A percentile compares a stretch with the other conserved stretches of the same genome.
phyloP scores from a whole-genome alignment of 2,113 vertebrate species.

The Mormyrus iriodes region DNA sequence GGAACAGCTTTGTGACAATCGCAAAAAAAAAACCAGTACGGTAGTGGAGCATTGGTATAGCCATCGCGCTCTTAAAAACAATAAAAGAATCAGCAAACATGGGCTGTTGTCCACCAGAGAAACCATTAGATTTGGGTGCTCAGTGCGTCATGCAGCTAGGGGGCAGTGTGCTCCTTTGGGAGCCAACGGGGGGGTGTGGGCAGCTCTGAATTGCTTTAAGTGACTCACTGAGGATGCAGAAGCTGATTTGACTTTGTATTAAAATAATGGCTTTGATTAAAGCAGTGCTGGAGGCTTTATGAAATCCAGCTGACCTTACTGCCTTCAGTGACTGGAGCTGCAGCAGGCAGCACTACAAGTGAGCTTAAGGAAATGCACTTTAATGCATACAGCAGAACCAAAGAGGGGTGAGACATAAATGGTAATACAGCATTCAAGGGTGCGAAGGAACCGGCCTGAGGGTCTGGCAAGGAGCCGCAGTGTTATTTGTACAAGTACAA shows the following conservation, averaged over 20 bases:
- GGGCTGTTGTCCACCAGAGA: neutral
- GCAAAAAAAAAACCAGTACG: neutral
- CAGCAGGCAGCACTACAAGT: neutral
- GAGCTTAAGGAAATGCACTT: neutral
- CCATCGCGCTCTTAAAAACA: neutral
- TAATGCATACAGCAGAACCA: neutral
- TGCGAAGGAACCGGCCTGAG: neutral
- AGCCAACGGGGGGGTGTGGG: neutral
- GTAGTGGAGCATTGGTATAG: neutral
- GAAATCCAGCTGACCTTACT: neutral
- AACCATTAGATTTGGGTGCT: neutral
- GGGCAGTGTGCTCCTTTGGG: neutral
- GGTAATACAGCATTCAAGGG: neutral
- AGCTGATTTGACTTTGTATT: neutral
- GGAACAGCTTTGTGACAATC: neutral
- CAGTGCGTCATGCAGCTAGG: neutral
- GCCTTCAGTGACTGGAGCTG: neutral
- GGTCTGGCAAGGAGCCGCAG: neutral
- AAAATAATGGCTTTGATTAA: conserved; percentile 9
- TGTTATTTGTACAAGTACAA: neutral
- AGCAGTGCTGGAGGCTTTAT: neutral
- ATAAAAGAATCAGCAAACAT: neutral
- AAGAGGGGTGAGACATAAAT: neutral
- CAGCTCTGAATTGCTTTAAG: neutral
- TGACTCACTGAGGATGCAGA: neutral